Evolutionary conservation across 2,888 invertebrate genomes (phyloP).

Genomic region (Drosophila yooni): DNA sequence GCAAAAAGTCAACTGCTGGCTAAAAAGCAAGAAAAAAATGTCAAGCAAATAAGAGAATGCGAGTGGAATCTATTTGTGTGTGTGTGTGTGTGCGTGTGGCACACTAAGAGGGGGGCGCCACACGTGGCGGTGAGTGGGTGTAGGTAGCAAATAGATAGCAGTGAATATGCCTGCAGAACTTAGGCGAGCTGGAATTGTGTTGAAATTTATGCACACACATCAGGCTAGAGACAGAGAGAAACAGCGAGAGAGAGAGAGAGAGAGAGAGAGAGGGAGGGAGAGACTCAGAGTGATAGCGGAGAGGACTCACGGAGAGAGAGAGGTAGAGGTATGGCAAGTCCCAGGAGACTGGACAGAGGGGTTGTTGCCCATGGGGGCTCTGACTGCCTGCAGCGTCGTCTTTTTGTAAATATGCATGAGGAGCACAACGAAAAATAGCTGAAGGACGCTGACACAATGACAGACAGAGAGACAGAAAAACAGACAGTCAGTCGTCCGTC

Average conservation of each 20-base stretch:
- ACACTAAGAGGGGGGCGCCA: constrained; percentile 9
- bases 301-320: neutral
- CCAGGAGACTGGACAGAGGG: constrained; percentile 34
- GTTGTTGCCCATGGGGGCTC: constrained; percentile 19
- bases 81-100: constrained; percentile 7
- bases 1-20: constrained; percentile 63
- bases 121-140: neutral
- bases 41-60: constrained; percentile 46
- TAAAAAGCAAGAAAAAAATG: constrained; percentile 45
- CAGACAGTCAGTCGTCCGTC: constrained; percentile 15
- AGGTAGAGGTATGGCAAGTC: constrained; percentile 21
- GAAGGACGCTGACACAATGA: constrained; percentile 60
- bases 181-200: constrained; percentile 30
- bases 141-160: constrained; percentile 6
- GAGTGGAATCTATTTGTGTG: constrained; percentile 12
- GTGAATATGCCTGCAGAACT: constrained; percentile 31
- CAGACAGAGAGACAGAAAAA: constrained; percentile 8
- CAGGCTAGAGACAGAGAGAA: constrained; percentile 4
- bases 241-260: neutral
- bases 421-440: constrained; percentile 62
- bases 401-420: constrained; percentile 68
- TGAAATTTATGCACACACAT: constrained; percentile 68
- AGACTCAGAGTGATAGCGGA: neutral
- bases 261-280: constrained; percentile 5
- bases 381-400: constrained; percentile 34